Percentiles rank a stretch among this genome's conserved stretches.
Conservation (phyloP, 1,140 invertebrate species). For the Calosoma granatense region DNA sequence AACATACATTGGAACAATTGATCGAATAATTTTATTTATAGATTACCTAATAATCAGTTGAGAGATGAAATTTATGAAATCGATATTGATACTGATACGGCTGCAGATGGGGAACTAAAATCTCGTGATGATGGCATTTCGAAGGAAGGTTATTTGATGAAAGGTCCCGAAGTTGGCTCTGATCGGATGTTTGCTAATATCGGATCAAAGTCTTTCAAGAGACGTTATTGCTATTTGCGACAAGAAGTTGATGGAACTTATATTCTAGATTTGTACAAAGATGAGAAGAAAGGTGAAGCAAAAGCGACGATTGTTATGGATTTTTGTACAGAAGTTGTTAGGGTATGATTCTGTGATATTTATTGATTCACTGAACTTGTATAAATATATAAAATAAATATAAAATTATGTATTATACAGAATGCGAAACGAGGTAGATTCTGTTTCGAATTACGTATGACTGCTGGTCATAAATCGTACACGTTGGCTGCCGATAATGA, state of each 20-base stretch:
- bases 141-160: conserved; percentile 82
- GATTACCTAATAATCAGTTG: conserved; percentile 52
- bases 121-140: conserved; percentile 60
- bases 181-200: conserved; percentile 79
- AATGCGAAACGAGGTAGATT: conserved; percentile 75
- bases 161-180: conserved; percentile 75
- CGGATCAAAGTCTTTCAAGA: conserved; percentile 82
- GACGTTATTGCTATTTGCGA: conserved; percentile 77
- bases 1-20: too few species aligned
- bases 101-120: conserved; percentile 64
- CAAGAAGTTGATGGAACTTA: conserved; percentile 85
- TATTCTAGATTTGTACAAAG: conserved; percentile 84
- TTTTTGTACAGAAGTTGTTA: conserved; percentile 78
- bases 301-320: conserved; percentile 90
- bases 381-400: too few species aligned
- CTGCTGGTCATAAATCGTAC: conserved; percentile 69
- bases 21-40: conserved; percentile 29
- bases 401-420: conserved; percentile 40
- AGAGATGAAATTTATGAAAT: conserved; percentile 78
- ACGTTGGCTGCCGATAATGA: conserved; percentile 80
- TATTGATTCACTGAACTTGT: too few species aligned
- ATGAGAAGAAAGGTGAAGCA: conserved; percentile 80
- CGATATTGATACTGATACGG: conserved; percentile 74
- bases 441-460: conserved; percentile 82
- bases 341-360: conserved; percentile 45